Evolutionary conservation across 2,113 vertebrate species (phyloP).

Genomic region (Cyphomyrus plagiostoma): DNA sequence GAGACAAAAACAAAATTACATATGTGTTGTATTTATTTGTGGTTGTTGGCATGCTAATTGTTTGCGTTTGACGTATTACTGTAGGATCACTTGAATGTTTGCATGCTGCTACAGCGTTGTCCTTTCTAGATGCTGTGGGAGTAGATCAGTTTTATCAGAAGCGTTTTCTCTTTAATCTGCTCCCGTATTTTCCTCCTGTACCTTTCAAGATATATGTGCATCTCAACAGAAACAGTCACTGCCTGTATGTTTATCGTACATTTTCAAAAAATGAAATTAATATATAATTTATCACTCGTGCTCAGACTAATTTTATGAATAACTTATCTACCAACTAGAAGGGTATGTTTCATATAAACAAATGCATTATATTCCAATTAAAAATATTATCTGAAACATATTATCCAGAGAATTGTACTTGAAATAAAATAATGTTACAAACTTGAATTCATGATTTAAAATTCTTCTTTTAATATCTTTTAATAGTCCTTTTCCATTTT

Average conservation of each 20-base stretch:
- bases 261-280: background rate
- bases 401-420: background rate
- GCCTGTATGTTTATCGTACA: background rate
- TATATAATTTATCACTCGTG: conserved; percentile 4
- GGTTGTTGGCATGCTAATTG: background rate
- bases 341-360: background rate
- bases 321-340: background rate
- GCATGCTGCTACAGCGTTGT: background rate
- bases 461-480: background rate
- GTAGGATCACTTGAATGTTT: background rate
- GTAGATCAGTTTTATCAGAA: background rate
- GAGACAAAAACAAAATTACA: background rate
- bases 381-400: background rate
- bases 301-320: conserved; percentile 14
- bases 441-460: background rate
- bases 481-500: background rate
- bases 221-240: background rate
- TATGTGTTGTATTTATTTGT: background rate
- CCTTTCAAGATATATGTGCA: background rate
- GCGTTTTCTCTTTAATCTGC: background rate
- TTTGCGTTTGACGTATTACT: background rate
- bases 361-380: background rate
- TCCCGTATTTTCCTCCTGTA: background rate
- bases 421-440: background rate
- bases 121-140: conserved; percentile 1